Evolutionary conservation across 2,888 invertebrate genomes (phyloP).

Genomic region (Pollenia amentaria): DNA sequence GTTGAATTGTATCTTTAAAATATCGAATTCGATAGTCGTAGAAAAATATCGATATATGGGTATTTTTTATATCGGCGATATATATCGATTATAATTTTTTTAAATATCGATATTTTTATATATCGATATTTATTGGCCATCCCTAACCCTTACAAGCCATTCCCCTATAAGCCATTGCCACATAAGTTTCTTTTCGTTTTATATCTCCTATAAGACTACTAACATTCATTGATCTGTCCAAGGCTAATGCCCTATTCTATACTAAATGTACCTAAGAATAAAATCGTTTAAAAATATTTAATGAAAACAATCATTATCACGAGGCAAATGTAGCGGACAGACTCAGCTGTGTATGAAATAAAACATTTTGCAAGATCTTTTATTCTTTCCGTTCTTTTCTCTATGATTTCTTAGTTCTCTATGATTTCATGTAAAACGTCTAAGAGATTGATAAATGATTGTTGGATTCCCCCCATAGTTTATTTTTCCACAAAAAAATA

Average conservation of each 20-base stretch:
- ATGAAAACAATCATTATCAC: slow-evolving; percentile 20
- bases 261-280: not conserved
- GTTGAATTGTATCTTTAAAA: too few species aligned
- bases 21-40: too few species aligned
- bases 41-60: too few species aligned
- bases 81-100: too few species aligned
- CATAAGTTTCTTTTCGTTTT: not conserved
- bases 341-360: slow-evolving; percentile 24
- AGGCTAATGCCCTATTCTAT: slow-evolving; percentile 14
- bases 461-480: slow-evolving; percentile 33
- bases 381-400: not conserved
- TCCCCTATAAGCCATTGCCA: too few species aligned
- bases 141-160: too few species aligned
- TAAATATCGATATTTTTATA: too few species aligned
- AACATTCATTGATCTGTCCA: slow-evolving; percentile 9
- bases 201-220: not conserved
- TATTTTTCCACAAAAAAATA: not conserved
- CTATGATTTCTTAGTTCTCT: not conserved
- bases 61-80: too few species aligned
- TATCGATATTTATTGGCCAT: too few species aligned
- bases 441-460: slow-evolving; percentile 52
- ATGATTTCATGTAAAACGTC: slow-evolving; percentile 47
- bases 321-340: slow-evolving; percentile 1
- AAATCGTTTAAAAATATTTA: slow-evolving; percentile 14
- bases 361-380: slow-evolving; percentile 40